These are phyloP conservation scores for Myripristis murdjan DNA, from an alignment of 2,797 vertebrate genomes.

Conservation along the genomic window DNA sequence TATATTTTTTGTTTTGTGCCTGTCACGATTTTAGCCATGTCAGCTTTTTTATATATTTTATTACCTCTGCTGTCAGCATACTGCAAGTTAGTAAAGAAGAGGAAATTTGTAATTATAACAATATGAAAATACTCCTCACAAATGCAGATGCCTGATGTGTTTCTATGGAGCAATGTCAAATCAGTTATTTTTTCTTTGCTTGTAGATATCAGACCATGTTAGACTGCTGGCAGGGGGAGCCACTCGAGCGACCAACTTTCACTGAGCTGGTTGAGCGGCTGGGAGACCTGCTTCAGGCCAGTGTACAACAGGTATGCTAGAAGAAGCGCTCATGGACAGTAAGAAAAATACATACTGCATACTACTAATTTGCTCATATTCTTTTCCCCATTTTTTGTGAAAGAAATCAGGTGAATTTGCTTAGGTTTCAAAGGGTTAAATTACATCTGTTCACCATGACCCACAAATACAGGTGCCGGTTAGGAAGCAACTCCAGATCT, in stretches of 20 bases:
- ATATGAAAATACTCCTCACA: background rate
- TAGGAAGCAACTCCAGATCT: background rate
- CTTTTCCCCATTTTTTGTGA: no score
- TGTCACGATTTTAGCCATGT: background rate
- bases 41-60: background rate
- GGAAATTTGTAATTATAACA: background rate
- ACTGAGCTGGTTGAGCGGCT: constrained; percentile 91
- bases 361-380: no score
- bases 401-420: no score
- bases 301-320: constrained; percentile 91
- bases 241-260: constrained; percentile 90
- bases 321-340: background rate
- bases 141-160: constrained; percentile 4
- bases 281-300: constrained; percentile 94
- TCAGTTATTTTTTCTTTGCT: constrained; percentile 45
- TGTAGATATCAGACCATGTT: constrained; percentile 95
- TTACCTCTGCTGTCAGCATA: background rate
- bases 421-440: no score
- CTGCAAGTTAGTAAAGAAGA: background rate
- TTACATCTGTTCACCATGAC: background rate
- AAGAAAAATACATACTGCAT: background rate
- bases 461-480: background rate
- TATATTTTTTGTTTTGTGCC: background rate
- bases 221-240: constrained; percentile 92
- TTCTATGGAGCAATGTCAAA: background rate